Conservation (phyloP, 2,888 invertebrate genomes). For the Hemistola chrysoprasaria region DNA sequence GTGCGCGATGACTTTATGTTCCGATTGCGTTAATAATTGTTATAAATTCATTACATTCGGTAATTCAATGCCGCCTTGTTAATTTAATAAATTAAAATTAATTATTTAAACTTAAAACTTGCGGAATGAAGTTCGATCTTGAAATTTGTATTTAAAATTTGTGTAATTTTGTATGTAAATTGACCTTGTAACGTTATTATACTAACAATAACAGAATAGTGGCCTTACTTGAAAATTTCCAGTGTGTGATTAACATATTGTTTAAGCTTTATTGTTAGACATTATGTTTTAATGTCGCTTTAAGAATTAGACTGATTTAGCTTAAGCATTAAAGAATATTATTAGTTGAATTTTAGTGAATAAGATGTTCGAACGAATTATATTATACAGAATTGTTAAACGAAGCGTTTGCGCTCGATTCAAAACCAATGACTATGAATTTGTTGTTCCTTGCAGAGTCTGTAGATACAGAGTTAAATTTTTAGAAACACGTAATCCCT, state of each 20-base stretch:
- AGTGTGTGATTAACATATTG: constrained; percentile 71
- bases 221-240: constrained; percentile 74
- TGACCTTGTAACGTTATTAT: constrained; percentile 38
- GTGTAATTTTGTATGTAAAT: constrained; percentile 28
- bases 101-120: constrained; percentile 31
- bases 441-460: constrained; percentile 14
- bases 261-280: constrained; percentile 79
- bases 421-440: constrained; percentile 14
- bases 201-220: constrained; percentile 46
- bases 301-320: constrained; percentile 83
- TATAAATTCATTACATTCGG: neutral
- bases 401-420: constrained; percentile 15
- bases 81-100: constrained; percentile 45
- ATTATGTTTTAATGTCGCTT: constrained; percentile 69
- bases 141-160: constrained; percentile 27
- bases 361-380: constrained; percentile 64
- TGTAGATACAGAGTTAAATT: too few species aligned
- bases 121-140: constrained; percentile 29
- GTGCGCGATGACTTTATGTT: too few species aligned
- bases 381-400: constrained; percentile 24
- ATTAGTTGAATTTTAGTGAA: constrained; percentile 68
- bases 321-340: constrained; percentile 77
- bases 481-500: too few species aligned
- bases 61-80: constrained; percentile 48
- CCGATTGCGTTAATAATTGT: neutral